phyloP scores from a whole-genome alignment of 1,140 invertebrate species.

The Ephestia elutella region DNA sequence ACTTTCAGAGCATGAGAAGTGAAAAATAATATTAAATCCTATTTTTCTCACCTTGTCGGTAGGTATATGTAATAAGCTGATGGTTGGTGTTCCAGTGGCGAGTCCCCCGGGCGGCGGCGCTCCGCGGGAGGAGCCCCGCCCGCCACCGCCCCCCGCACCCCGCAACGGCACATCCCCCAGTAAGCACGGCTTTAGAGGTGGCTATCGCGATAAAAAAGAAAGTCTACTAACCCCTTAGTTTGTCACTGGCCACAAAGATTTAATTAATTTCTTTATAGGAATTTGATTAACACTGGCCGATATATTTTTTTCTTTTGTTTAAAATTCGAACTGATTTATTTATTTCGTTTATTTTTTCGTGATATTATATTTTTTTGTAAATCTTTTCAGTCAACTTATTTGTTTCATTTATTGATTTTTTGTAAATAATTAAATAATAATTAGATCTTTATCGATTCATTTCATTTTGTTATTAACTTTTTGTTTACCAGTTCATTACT shows the following conservation, averaged over 20 bases:
- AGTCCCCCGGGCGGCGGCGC: slow-evolving; percentile 63
- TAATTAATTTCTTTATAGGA: background rate
- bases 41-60: slow-evolving; percentile 14
- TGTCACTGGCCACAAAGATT: background rate
- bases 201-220: slow-evolving; percentile 25
- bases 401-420: too few species aligned
- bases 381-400: too few species aligned
- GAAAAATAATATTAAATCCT: slow-evolving; percentile 1
- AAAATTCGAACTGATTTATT: too few species aligned
- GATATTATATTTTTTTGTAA: too few species aligned
- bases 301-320: too few species aligned
- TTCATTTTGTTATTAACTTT: too few species aligned
- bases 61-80: slow-evolving; percentile 18
- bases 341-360: too few species aligned
- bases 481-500: too few species aligned
- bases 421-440: too few species aligned
- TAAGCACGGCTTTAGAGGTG: slow-evolving; percentile 55
- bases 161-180: slow-evolving; percentile 64
- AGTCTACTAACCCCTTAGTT: background rate
- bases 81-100: slow-evolving; percentile 61
- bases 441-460: too few species aligned
- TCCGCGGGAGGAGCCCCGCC: slow-evolving; percentile 49
- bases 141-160: slow-evolving; percentile 55
- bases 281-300: too few species aligned
- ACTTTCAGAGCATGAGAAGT: too few species aligned